Base-by-base conservation (phyloP, 2,888 invertebrate genomes). In the Drosophila engyochracea region DNA sequence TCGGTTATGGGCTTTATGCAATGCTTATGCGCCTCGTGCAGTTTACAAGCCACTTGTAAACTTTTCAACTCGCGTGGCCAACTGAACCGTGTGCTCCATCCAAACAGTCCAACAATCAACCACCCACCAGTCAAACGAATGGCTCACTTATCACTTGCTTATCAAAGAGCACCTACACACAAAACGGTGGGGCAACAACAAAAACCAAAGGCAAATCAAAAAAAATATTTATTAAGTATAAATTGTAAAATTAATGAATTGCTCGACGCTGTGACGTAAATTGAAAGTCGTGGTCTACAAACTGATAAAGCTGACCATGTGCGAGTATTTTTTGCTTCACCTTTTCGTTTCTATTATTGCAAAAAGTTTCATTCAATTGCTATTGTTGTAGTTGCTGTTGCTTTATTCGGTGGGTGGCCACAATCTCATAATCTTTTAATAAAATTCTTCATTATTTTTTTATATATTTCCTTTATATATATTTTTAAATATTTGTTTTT, bases 1-100 rank as follows among this genome's bases (percentile, higher is more conserved):
- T 85, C 84, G 87, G 79, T 80, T 80, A 70, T 74, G 58, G 72
- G 37, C 76, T 85, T 87, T 85, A 85, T 87, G 84, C 84, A 87
- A 85, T 57, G 69, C 60, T 64, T 77, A 39, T 57, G 39, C 57
- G 67, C 33, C 69, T 64, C 63, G 62, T 61, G n/a, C 44, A 49
- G 33, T 78, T 78, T 67, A 77, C 61, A 55, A 66, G 64, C 52
- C 55, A 71, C 67, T 79, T 68, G 67, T 72, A 77, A 74, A 77
- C 53, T 70, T 68, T 63, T 65, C 64, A 76, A 76, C 62, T 70
- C 69, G 64, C 25, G 44, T 57, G 59, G 35, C 47, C 66, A 64
- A n/a, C 28, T 31, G 9, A 61, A 4, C 44, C 39, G 30, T 25
- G n/a, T 47, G 7, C 47, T 47, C 25, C 4, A 47, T 25, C 49